Evolutionary conservation across 1,140 invertebrate species (phyloP).

Genomic region (Trialeurodes vaporariorum): DNA sequence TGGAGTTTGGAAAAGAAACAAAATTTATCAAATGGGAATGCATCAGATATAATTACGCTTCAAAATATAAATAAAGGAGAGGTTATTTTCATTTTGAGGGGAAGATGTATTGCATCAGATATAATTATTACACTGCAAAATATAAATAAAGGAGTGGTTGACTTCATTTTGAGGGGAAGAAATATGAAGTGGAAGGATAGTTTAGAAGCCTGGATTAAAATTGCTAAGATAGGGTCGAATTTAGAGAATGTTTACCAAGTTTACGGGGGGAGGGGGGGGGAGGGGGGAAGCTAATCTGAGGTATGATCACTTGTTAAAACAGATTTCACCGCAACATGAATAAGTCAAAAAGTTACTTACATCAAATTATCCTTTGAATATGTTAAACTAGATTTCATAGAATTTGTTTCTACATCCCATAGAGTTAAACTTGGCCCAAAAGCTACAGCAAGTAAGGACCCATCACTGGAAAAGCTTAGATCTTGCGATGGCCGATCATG

Average conservation of each 20-base stretch:
- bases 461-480: slow-evolving; percentile 58
- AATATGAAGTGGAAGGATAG: background rate
- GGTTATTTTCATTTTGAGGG: too few species aligned
- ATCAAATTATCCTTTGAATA: slow-evolving; percentile 15
- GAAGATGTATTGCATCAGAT: too few species aligned
- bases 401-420: slow-evolving; percentile 39
- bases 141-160: background rate
- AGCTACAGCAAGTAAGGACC: slow-evolving; percentile 56
- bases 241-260: slow-evolving; percentile 1
- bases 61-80: too few species aligned
- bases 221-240: background rate
- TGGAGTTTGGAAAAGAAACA: too few species aligned
- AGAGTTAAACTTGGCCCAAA: slow-evolving; percentile 57
- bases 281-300: slow-evolving; percentile 12
- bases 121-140: too few species aligned
- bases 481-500: slow-evolving; percentile 41
- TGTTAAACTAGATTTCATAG: slow-evolving; percentile 17
- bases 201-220: background rate
- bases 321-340: slow-evolving; percentile 6
- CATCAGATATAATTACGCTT: too few species aligned
- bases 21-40: too few species aligned
- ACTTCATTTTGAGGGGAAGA: background rate
- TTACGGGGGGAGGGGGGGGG: too few species aligned
- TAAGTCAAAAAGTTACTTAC: slow-evolving; percentile 12
- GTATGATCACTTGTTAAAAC: background rate